phyloP scores from a whole-genome alignment of 2,797 vertebrate species.

The Bradypodion ventrale region DNA sequence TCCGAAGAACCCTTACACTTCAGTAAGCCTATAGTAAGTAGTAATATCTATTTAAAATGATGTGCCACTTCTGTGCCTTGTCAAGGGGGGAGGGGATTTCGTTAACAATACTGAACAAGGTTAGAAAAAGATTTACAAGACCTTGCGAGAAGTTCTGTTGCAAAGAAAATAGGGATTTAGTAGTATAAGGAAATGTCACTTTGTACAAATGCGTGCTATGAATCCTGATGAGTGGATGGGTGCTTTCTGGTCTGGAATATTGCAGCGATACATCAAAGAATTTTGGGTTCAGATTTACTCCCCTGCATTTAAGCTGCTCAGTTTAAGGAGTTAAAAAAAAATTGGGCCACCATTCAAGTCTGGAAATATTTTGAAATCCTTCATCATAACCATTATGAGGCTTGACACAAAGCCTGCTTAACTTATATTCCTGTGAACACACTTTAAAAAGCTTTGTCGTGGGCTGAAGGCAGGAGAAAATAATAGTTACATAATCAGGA shows the following conservation, averaged over 20 bases:
- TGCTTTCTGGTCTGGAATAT: neutral
- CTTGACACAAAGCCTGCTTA: conserved; percentile 23
- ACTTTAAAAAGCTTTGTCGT: neutral
- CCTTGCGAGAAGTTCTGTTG: neutral
- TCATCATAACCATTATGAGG: neutral
- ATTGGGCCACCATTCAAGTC: neutral
- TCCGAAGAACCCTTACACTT: conserved; percentile 72
- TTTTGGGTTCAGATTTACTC: neutral
- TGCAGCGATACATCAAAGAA: neutral
- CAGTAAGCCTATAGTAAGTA: conserved; percentile 81
- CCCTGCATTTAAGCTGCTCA: neutral
- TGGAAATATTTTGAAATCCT: conserved; percentile 3
- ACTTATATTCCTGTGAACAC: neutral
- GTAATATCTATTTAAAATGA: conserved; percentile 57
- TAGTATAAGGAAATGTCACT: conserved; percentile 5
- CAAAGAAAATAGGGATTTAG: neutral
- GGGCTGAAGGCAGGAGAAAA: neutral
- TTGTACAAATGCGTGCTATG: neutral
- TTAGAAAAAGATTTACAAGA: neutral
- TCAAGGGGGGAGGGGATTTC: neutral
- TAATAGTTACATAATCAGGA: neutral
- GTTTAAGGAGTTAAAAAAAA: neutral
- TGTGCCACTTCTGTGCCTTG: conserved; percentile 22
- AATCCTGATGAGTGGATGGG: too few species aligned
- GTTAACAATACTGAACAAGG: neutral